These are phyloP conservation scores for Ennomos erosarius DNA, from an alignment of 2,888 invertebrate species.

Conservation along the genomic window DNA sequence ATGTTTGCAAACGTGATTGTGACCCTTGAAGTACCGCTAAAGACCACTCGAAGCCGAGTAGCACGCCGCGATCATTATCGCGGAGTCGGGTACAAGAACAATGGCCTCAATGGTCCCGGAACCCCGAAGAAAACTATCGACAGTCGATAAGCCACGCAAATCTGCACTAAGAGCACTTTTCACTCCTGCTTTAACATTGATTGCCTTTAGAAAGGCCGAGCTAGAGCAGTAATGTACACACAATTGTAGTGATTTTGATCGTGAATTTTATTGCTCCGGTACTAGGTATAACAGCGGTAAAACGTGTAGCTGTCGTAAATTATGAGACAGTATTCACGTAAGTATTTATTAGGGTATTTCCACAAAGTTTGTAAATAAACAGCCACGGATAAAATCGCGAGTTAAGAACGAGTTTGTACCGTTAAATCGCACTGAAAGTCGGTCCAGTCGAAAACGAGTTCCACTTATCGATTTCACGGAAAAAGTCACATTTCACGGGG, in stretches of 20 bases:
- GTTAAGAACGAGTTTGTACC: constrained; percentile 76
- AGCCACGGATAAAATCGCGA: constrained; percentile 58
- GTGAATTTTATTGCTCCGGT: constrained; percentile 33
- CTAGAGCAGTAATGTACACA: constrained; percentile 41
- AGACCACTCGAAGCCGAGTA: constrained; percentile 39
- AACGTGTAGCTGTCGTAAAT: constrained; percentile 54
- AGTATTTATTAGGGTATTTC: constrained; percentile 44
- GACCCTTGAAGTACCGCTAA: constrained; percentile 40
- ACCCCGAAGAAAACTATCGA: constrained; percentile 60
- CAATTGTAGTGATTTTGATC: constrained; percentile 35
- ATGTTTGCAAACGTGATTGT: constrained; percentile 27
- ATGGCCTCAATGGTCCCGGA: constrained; percentile 64
- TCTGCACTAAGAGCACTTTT: constrained; percentile 23
- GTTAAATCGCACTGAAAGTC: constrained; percentile 73
- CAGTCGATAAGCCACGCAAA: constrained; percentile 67
- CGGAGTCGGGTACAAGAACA: constrained; percentile 64
- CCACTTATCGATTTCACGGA: constrained; percentile 54
- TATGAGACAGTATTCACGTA: constrained; percentile 47
- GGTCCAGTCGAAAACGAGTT: constrained; percentile 64
- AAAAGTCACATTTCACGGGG: constrained; percentile 44
- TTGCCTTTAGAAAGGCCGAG: neutral
- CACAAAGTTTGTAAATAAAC: constrained; percentile 71
- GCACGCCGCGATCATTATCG: constrained; percentile 60
- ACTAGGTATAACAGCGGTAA: constrained; percentile 45
- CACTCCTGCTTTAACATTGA: constrained; percentile 24